These are phyloP conservation scores for Sitodiplosis mosellana DNA, from an alignment of 1,140 invertebrate species.

Conservation along the genomic window DNA sequence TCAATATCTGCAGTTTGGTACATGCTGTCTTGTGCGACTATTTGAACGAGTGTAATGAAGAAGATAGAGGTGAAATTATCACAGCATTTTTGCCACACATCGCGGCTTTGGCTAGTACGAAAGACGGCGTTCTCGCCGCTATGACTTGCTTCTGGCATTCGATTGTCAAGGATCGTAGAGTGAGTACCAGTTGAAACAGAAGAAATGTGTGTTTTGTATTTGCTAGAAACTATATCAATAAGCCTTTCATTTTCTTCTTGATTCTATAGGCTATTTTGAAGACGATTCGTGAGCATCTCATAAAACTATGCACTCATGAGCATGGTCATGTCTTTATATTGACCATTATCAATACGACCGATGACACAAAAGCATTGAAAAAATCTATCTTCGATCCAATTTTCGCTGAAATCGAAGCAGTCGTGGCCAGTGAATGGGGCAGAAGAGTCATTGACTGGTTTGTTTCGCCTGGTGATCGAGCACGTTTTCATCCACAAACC, in stretches of 20 bases:
- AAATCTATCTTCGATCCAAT: constrained; percentile 66
- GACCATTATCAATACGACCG: constrained; percentile 72
- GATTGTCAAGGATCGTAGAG: constrained; percentile 21
- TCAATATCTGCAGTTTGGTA: constrained; percentile 43
- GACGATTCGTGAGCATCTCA: constrained; percentile 65
- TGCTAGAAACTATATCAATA: neutral
- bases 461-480: constrained; percentile 53
- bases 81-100: constrained; percentile 46
- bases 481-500: constrained; percentile 53
- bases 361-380: constrained; percentile 79
- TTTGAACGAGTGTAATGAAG: constrained; percentile 48
- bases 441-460: constrained; percentile 63
- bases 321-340: constrained; percentile 69
- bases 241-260: neutral
- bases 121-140: constrained; percentile 59
- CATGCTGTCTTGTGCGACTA: constrained; percentile 70
- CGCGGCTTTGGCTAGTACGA: constrained; percentile 63
- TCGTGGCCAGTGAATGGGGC: constrained; percentile 54
- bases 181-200: constrained; percentile 5
- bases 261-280: constrained; percentile 45
- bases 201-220: neutral
- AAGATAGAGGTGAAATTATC: constrained; percentile 53
- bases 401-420: constrained; percentile 44
- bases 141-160: constrained; percentile 62
- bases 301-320: constrained; percentile 65